phyloP scores from a whole-genome alignment of 1,140 invertebrate species.

The Aphis craccivora region DNA sequence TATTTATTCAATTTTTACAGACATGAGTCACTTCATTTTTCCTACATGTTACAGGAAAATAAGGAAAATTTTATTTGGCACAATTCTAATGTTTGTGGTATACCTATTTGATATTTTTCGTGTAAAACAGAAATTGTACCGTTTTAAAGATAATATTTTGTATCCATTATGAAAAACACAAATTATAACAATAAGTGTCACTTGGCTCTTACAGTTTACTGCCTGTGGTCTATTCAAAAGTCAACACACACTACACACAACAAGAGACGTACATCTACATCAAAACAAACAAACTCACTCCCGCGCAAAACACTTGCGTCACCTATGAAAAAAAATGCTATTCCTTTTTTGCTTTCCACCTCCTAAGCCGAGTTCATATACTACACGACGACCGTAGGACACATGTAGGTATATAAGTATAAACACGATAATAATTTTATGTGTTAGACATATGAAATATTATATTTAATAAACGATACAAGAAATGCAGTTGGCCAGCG shows the following conservation, averaged over 20 bases:
- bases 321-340: not conserved
- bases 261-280: not conserved
- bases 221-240: not conserved
- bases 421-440: not conserved
- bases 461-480: not conserved
- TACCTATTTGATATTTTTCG: not conserved
- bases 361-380: not conserved
- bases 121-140: not conserved
- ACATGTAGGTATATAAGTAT: not conserved
- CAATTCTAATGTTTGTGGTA: not conserved
- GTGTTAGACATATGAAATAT: not conserved
- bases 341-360: not conserved
- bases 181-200: not conserved
- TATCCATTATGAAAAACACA: not conserved
- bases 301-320: not conserved
- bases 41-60: not conserved
- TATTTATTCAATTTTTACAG: not conserved
- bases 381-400: not conserved
- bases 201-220: not conserved
- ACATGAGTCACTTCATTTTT: not conserved
- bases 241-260: not conserved
- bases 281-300: not conserved
- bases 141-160: not conserved
- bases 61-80: not conserved
- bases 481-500: not conserved